Evolutionary conservation across 2,113 vertebrate species (phyloP), one percentile per base, ranked within the genome.

Genomic region (Holacanthus passer): DNA sequence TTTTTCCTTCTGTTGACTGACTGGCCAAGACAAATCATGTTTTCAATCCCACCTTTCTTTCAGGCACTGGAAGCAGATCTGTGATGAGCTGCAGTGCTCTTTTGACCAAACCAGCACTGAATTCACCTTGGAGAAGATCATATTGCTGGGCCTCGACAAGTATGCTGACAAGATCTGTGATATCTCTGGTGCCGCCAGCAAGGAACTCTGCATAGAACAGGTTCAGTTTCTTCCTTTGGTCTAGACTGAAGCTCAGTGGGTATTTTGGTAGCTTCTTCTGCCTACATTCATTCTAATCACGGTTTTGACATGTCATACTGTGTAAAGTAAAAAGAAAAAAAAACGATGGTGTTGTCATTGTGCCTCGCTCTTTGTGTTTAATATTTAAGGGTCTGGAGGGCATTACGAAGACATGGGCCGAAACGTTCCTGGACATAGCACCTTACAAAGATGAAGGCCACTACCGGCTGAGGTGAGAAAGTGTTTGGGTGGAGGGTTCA

Each of bases 61-160:
- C 81, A 98, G 97, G 83, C 97, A 98, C 86, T 98, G 97, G 97
- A 90, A 93, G 52, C 95, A 97, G 89, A 95, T 98, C 80, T 94
- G 92, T 17, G 91, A 96, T 3, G 91, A 97, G 87, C 73, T 96
- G 50, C 95, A 96, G 55, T 80, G 89, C 37, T 81, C 91, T 0
- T 96, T 97, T 87, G 96, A 97, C 81, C 96, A 95, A 37, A 92
- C 84, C 31, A 95, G 95, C 7, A 68, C 89, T 17, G 95, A 95
- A 9, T 97, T 97, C 88, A 97, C 96, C 37, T 87, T 98, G 91
- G 96, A 97, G 89, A 94, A 93, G 79, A 97, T 97, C 14, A 92
- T 96, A 32, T 90, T 92, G 16, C 92, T 97, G 31, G 94, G 94
- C 0, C 90, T 98, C 79, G 96, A 97, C 83, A 94, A 93, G 73